phyloP scores from a whole-genome alignment of 2,888 invertebrate species.

The Tetragnatha montana region DNA sequence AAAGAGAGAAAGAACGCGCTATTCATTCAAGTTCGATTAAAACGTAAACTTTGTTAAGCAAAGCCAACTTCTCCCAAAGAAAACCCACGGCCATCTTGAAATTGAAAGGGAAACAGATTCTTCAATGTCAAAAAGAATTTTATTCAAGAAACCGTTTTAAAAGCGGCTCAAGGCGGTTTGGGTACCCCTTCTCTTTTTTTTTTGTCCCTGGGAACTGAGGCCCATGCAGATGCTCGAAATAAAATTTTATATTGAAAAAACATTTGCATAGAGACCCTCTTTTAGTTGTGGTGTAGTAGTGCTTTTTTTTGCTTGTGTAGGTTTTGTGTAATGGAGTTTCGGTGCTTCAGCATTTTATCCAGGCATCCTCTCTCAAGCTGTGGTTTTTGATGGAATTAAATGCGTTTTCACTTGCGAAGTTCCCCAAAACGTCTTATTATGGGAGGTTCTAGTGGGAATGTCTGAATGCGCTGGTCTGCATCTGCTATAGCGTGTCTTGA shows the following conservation, averaged over 20 bases:
- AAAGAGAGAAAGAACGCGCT: background rate
- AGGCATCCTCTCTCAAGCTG: background rate
- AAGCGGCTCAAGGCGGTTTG: slow-evolving; percentile 49
- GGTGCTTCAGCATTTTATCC: background rate
- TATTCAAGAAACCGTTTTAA: slow-evolving; percentile 61
- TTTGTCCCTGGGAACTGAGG: background rate
- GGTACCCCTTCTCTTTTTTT: background rate
- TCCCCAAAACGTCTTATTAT: too few relatives aligned
- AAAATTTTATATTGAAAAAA: slow-evolving; percentile 42
- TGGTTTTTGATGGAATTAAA: slow-evolving; percentile 11
- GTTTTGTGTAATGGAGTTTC: background rate
- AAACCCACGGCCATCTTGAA: slow-evolving; percentile 50
- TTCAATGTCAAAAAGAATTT: slow-evolving; percentile 62
- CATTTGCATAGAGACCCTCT: background rate
- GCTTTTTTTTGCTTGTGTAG: too few relatives aligned
- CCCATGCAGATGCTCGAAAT: slow-evolving; percentile 47
- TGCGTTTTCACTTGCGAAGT: background rate
- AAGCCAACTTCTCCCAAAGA: slow-evolving; percentile 7
- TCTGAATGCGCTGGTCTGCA: too few relatives aligned
- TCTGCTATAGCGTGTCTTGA: too few relatives aligned
- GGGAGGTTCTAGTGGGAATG: too few relatives aligned
- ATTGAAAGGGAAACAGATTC: slow-evolving; percentile 63
- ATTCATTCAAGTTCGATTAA: slow-evolving; percentile 35
- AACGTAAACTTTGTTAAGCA: slow-evolving; percentile 27
- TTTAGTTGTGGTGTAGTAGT: background rate